phyloP scores from a whole-genome alignment of 1,140 invertebrate genomes.

The Bombus breviceps region DNA sequence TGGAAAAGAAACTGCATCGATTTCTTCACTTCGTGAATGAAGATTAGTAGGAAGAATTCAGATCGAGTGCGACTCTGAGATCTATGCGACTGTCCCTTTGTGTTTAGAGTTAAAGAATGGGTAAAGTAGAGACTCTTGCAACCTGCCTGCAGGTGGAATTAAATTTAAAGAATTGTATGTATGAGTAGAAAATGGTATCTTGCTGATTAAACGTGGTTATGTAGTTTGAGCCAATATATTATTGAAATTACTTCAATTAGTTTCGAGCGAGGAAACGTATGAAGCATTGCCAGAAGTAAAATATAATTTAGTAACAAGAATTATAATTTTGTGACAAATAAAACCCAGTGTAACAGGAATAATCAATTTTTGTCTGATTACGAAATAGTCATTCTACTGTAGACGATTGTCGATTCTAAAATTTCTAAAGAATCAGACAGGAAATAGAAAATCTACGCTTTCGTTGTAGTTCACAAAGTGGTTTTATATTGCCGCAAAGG shows the following conservation, averaged over 20 bases:
- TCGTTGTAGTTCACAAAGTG: not conserved
- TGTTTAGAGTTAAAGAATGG: not conserved
- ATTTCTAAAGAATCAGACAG: not conserved
- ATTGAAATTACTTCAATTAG: not conserved
- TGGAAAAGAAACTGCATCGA: not conserved
- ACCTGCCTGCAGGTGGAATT: not conserved
- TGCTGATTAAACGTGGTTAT: not conserved
- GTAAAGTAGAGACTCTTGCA: not conserved
- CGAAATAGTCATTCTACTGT: not conserved
- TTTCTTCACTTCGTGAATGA: slow-evolving; percentile 8
- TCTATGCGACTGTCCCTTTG: not conserved
- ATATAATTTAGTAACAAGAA: not conserved
- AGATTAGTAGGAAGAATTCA: slow-evolving; percentile 7
- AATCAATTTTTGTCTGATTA: too few species aligned
- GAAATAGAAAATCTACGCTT: not conserved
- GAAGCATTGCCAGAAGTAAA: not conserved
- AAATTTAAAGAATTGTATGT: not conserved
- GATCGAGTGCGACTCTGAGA: not conserved
- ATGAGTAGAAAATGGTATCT: not conserved
- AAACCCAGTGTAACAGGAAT: not conserved
- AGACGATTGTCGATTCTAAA: too few species aligned
- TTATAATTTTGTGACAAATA: too few species aligned
- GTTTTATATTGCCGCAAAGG: not conserved
- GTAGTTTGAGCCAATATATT: not conserved
- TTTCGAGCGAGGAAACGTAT: accelerated